phyloP scores from a whole-genome alignment of 2,888 invertebrate species.

The Monopis laevigella region DNA sequence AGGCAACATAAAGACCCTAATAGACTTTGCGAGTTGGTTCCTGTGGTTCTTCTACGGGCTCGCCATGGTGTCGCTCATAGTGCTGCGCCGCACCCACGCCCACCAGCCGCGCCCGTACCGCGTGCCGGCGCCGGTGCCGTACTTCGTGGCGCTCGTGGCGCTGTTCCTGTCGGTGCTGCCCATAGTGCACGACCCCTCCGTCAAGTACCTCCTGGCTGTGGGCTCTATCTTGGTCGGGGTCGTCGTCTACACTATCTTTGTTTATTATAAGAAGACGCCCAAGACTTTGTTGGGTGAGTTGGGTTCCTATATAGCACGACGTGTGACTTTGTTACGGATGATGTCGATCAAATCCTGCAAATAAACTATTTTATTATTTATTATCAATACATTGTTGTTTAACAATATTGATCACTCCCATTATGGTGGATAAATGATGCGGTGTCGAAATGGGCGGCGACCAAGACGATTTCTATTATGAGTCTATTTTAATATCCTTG shows the following conservation, averaged over 20 bases:
- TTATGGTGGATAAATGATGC: no score
- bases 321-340: no score
- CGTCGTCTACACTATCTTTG: slow-evolving; percentile 77
- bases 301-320: no score
- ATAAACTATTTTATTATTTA: no score
- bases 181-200: slow-evolving; percentile 77
- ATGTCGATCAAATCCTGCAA: no score
- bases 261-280: slow-evolving; percentile 74
- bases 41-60: slow-evolving; percentile 89
- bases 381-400: no score
- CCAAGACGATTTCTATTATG: no score
- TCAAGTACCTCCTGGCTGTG: slow-evolving; percentile 80
- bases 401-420: no score
- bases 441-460: no score
- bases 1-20: slow-evolving; percentile 79
- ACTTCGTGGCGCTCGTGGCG: slow-evolving; percentile 75
- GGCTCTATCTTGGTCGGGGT: slow-evolving; percentile 76
- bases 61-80: slow-evolving; percentile 81
- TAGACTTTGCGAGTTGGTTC: slow-evolving; percentile 87
- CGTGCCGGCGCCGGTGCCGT: slow-evolving; percentile 77
- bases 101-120: slow-evolving; percentile 76
- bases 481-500: no score
- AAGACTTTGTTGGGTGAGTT: slow-evolving; percentile 70
- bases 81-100: slow-evolving; percentile 75
- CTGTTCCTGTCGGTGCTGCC: slow-evolving; percentile 79